Conservation (phyloP, 1,140 invertebrate species). For the Yoshiicerus persimilis region DNA sequence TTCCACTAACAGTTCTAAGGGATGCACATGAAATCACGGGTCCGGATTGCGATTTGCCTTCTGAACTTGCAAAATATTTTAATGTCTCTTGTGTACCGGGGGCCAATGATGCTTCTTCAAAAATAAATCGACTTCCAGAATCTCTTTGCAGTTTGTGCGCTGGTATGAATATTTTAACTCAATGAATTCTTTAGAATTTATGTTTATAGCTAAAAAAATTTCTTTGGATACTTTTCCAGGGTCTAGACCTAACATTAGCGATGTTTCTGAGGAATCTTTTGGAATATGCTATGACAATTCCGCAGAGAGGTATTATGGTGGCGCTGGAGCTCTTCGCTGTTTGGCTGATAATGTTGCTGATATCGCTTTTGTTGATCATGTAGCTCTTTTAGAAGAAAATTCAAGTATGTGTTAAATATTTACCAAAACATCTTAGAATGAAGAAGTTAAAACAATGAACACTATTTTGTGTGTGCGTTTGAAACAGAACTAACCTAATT, state of each 20-base stretch:
- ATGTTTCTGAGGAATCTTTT: not conserved
- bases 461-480: not conserved
- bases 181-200: too few relatives aligned
- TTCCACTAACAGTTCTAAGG: conserved; percentile 58
- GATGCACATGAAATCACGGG: conserved; percentile 55
- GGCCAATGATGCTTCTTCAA: conserved; percentile 47
- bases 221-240: not conserved
- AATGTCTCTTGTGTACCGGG: conserved; percentile 56
- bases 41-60: conserved; percentile 55
- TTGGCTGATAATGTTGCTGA: conserved; percentile 59
- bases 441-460: not conserved
- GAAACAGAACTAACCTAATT: not conserved
- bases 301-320: conserved; percentile 62
- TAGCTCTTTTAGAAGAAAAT: conserved; percentile 51
- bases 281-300: conserved; percentile 4
- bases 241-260: too few relatives aligned
- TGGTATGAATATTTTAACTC: not conserved
- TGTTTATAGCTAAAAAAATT: not conserved
- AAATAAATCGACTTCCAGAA: conserved; percentile 33
- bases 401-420: not conserved
- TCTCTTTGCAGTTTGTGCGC: conserved; percentile 34
- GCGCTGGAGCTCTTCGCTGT: conserved; percentile 64
- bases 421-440: not conserved
- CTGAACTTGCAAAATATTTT: conserved; percentile 59
- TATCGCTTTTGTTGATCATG: conserved; percentile 63